These are phyloP conservation scores for Crotophaga sulcirostris DNA, from an alignment of 2,113 vertebrate species.

Conservation along the genomic window DNA sequence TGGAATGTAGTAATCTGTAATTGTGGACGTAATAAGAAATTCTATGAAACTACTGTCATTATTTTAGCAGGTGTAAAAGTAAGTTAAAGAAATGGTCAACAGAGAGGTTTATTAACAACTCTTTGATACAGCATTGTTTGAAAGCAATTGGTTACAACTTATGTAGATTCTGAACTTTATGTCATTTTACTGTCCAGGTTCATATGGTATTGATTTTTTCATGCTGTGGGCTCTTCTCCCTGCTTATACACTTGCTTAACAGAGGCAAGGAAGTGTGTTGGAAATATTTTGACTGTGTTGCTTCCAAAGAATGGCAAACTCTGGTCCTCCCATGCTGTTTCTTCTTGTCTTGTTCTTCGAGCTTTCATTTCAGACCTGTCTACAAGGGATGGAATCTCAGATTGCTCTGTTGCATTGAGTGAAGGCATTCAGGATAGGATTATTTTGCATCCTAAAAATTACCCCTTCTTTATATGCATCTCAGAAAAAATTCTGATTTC, in stretches of 20 bases:
- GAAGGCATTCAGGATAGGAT: background rate
- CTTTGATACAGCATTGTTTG: background rate
- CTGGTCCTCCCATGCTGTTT: background rate
- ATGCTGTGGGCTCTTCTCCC: background rate
- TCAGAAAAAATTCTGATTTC: background rate
- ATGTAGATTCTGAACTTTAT: background rate
- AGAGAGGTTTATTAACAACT: background rate
- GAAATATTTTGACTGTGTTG: background rate
- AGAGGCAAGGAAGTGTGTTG: background rate
- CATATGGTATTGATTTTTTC: background rate
- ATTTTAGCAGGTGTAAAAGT: background rate
- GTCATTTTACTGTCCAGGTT: background rate
- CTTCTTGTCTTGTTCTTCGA: background rate
- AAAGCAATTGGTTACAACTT: background rate
- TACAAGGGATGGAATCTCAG: background rate
- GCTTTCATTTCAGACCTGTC: background rate
- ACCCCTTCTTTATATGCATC: background rate
- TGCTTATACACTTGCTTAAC: background rate
- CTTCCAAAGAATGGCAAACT: background rate
- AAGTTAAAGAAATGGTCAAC: background rate
- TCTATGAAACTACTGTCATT: background rate
- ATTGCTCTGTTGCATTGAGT: background rate
- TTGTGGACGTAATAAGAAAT: background rate
- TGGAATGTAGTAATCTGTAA: background rate
- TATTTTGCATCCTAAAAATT: background rate